phyloP scores from a whole-genome alignment of 2,888 invertebrate genomes.

The Sinotaia quadrata region DNA sequence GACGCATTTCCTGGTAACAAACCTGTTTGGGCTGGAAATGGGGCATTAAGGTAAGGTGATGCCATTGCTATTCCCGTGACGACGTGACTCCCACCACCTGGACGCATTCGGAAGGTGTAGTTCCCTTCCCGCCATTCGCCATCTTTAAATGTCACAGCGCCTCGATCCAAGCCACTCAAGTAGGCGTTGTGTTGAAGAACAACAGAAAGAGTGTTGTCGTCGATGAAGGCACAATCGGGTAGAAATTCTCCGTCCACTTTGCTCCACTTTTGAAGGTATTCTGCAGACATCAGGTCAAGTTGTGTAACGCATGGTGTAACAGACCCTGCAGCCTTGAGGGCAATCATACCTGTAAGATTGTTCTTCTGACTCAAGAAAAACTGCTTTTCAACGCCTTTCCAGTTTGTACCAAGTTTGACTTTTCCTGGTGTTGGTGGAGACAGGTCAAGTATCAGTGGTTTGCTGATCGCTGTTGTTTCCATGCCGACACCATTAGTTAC shows the following conservation, averaged over 20 bases:
- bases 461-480: background rate
- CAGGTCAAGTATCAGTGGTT: background rate
- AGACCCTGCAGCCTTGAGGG: background rate
- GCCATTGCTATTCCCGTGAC: background rate
- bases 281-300: too few species aligned
- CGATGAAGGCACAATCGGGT: background rate
- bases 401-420: conserved; percentile 3
- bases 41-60: background rate
- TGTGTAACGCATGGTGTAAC: too few species aligned
- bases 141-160: background rate
- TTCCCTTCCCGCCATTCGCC: background rate
- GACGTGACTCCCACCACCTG: background rate
- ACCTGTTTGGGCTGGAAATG: background rate
- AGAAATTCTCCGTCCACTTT: background rate
- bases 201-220: background rate
- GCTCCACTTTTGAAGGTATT: too few species aligned
- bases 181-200: background rate
- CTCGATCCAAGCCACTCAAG: conserved; percentile 2
- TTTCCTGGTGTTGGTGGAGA: background rate
- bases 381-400: background rate
- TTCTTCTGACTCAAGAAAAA: background rate
- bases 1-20: background rate
- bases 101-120: conserved; percentile 1
- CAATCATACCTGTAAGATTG: background rate
- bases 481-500: background rate